Base-by-base conservation (phyloP, 2,113 vertebrate genomes). In the Gorsachius goisagi region DNA sequence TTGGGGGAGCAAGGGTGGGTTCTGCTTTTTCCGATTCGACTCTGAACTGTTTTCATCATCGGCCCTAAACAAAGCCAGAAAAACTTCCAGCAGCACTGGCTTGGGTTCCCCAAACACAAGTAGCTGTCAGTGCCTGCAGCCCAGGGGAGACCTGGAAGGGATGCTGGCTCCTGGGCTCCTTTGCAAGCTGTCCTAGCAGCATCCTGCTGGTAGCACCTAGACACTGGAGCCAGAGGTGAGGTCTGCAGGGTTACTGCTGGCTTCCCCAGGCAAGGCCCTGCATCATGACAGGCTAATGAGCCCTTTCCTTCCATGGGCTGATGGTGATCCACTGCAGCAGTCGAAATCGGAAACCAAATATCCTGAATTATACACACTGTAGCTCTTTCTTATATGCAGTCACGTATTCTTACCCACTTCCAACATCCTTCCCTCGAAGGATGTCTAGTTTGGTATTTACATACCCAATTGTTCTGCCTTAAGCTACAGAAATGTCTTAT, bases 71-170 rank as follows among this genome's bases (percentile, higher is more conserved):
- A 89, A 78, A 72, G 41, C 58, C 2, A 1, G 16, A 80, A 81
- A 81, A 59, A 26, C 52, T 74, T 88, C 28, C 39, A 75, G 68
- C 41, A 16, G 47, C 11, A 5, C 32, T 53, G 81, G 15, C 76
- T 83, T 8, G 3, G 2, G 20, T 26, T 84, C 37, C 26, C 27
- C 1, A 11, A 56, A 21, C 52, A 44, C 50, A 39, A 62, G 26
- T 18, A 74, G 47, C 2, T 1, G 14, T 45, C 0, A 0, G 22
- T 86, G 39, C 35, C 44, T 0, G 0, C 41, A 35, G 35, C 27
- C 41, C 2, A 2, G 26, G n/a, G 4, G 4, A 30, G 56, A 67
- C 33, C 44, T 64, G 50, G 58, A 39, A 67, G 47, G 73, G 41
- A 24, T 58, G 75, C 47, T 90, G 72, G 50, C n/a, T 85, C 21